Percentiles rank a stretch among this genome's conserved stretches.
These are phyloP conservation scores for Stenchaetothrips biformis DNA, from an alignment of 2,888 invertebrate species.

Conservation along the genomic window DNA sequence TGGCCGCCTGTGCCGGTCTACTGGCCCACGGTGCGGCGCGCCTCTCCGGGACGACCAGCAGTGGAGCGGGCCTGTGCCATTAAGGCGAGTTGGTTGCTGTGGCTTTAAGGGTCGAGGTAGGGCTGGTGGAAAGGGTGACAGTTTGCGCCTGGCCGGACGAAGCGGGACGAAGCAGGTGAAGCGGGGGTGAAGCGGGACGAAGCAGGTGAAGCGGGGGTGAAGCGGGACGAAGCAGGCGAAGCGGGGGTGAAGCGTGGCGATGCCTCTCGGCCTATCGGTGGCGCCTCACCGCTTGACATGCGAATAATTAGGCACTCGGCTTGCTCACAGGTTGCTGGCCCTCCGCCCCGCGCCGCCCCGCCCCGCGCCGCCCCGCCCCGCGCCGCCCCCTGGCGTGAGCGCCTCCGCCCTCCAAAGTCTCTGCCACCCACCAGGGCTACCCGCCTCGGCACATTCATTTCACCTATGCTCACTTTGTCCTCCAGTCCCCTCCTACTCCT, in stretches of 20 bases:
- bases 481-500: no score
- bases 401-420: no score
- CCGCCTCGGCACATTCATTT: no score
- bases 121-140: background rate
- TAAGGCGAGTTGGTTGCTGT: no score
- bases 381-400: no score
- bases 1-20: no score
- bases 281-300: no score
- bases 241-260: background rate
- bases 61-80: no score
- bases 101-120: background rate
- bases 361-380: background rate
- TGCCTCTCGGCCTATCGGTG: no score
- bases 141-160: background rate
- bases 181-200: background rate
- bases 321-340: background rate
- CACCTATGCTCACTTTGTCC: no score
- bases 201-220: background rate
- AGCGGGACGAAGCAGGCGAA: background rate
- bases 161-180: background rate
- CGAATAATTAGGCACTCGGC: no score
- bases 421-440: no score
- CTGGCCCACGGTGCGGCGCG: background rate
- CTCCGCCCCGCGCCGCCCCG: background rate
- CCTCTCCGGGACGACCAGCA: background rate